A percentile compares a stretch with the other conserved stretches of the same genome.
phyloP scores from a whole-genome alignment of 2,888 invertebrate genomes.

The Prosapia bicincta region DNA sequence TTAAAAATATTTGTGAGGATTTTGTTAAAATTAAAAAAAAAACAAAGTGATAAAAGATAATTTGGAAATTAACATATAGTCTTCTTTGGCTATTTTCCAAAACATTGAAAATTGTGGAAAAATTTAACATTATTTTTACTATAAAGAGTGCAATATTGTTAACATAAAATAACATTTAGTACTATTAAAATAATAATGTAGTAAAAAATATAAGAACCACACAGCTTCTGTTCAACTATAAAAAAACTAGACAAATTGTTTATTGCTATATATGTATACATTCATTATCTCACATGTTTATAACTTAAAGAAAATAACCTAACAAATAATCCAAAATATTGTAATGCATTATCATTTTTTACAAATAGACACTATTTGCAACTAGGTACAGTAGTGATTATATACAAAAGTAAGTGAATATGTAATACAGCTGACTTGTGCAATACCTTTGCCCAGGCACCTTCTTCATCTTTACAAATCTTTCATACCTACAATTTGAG shows the following conservation, averaged over 20 bases:
- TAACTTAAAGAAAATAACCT: neutral
- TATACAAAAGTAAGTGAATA: neutral
- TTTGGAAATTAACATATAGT: no score
- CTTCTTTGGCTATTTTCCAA: no score
- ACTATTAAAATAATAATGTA: no score
- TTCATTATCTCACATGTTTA: neutral
- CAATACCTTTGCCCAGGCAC: neutral
- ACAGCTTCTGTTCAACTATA: neutral
- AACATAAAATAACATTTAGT: no score
- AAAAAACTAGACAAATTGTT: neutral
- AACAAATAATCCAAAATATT: neutral
- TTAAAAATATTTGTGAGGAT: no score
- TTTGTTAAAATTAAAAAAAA: no score
- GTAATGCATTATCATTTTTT: neutral
- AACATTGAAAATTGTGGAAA: no score
- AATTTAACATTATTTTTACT: no score
- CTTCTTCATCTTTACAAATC: neutral
- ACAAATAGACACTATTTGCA: neutral
- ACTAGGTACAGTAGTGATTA: neutral
- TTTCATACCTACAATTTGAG: neutral
- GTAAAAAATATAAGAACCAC: no score
- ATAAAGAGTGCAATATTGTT: no score
- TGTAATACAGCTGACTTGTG: neutral
- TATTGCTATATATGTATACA: neutral
- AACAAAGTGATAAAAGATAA: no score